Base-by-base conservation (phyloP, 2,797 vertebrate species). In the Chelmon rostratus region DNA sequence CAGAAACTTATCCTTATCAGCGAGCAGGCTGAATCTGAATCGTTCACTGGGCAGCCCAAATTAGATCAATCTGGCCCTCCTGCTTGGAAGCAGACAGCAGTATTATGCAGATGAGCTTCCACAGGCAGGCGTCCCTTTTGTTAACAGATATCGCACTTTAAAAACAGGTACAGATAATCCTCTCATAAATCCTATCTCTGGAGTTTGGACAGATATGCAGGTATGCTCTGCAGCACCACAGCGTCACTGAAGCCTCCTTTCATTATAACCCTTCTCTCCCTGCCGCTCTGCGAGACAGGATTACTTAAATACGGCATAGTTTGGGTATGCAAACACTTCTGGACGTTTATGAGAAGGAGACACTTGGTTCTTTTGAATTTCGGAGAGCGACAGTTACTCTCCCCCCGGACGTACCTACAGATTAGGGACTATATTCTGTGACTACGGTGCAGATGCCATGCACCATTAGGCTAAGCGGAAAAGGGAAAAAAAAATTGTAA, bases 121-220 rank as follows among this genome's bases (percentile, higher is more conserved):
- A 21, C 42, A 28, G 23, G 38, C 59, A 44, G 8, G 8, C 28
- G 38, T 19, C 23, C 16, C 23, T 64, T 47, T 47, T 47, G 65
- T 65, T 46, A n/a, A 21, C 44, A 49, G 42, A 47, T 63, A 35
- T 49, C 44, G 35, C 62, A 49, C 28, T 65, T 47, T 33, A 33
- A 47, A 65, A 33, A 64, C 28, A 65, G 59, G 23, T 62, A 10
- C 59, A 44, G 59, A 62, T 44, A 62, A 62, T 42, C 59, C 59
- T 44, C 59, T 62, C 59, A 28, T 62, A 62, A 62, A 62, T 62
- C n/a, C 59, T 44, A 28, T 62, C 13, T 62, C 13, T 18, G 18
- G 59, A 62, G 57, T 28, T 25, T 62, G 59, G 38, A 62, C 59
- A 62, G 38, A 42, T 44, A 25, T 10, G 18, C 59, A 62, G 59